Base-by-base conservation (phyloP, 2,797 vertebrate genomes). In the Hozukius guyotensis region DNA sequence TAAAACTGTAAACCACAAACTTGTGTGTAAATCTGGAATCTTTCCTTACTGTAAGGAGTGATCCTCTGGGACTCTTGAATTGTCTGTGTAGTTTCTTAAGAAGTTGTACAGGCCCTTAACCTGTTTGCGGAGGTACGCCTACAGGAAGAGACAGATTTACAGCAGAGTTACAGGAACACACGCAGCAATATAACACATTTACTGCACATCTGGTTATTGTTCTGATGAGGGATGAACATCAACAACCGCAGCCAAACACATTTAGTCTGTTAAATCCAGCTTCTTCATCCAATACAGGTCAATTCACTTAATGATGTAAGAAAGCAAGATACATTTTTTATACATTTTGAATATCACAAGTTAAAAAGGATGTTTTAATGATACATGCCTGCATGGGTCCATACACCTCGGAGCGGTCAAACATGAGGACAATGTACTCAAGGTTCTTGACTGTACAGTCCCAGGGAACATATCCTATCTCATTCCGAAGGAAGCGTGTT, bases 1-100 rank as follows among this genome's bases (percentile, higher is more conserved):
- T 36, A 18, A 32, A 64, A 62, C 36, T 71, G 13, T 24, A 52
- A 69, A 67, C 4, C 52, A n/a, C 7, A 77, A 74, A 18, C 46
- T 20, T 31, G 29, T 46, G 16, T 42, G 34, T 49, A 49, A 67
- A 38, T 66, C 42, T 73, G 8, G 34, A 13, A 38, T 24, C 2
- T 18, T 55, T 72, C 14, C 97, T 97, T 94, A 99, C 98, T 98
- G 97, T 2, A 83, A 92, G 75, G 87, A 94, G 78, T 96, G 92
- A 6, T 71, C 87, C 0, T 0, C 0, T 0, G 97, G 95, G 56
- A 92, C 32, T 0, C 0, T 0, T 0, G 0, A 96, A 20, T 74
- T 0, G 0, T 0, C 0, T 0, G 97, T 99, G 71, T 89, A 0
- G 0, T 0, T 6, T 70, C 34, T 0, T 74, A 96, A 98, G 88